A percentile compares a stretch with the other conserved stretches of the same genome.
Conservation (phyloP, 2,888 invertebrate species). For the Perizoma affinitatum region DNA sequence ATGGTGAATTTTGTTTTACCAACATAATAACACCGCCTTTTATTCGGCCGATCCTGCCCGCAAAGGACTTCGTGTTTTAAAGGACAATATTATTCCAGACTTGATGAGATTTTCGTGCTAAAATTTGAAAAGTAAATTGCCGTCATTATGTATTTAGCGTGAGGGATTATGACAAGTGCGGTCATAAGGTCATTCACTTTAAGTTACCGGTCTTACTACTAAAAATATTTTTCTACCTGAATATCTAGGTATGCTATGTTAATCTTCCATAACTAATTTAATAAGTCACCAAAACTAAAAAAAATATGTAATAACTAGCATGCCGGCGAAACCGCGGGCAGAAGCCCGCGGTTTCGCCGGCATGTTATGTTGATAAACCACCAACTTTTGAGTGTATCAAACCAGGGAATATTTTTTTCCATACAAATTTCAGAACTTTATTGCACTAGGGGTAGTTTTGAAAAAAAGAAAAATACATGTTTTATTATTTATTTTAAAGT, state of each 20-base stretch:
- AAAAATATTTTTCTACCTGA: conserved; percentile 6
- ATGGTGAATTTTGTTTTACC: conserved; percentile 84
- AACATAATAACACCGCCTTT: conserved; percentile 83
- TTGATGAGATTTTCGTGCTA: conserved; percentile 83
- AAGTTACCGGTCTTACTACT: conserved; percentile 23
- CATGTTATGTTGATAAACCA: too few relatives aligned
- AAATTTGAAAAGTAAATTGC: conserved; percentile 79
- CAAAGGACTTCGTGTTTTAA: conserved; percentile 77
- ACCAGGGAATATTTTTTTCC: too few relatives aligned
- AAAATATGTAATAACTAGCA: too few relatives aligned
- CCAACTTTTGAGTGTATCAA: too few relatives aligned
- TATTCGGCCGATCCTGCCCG: conserved; percentile 74
- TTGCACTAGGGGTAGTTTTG: too few relatives aligned
- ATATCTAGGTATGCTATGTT: not conserved
- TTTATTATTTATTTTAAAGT: too few relatives aligned
- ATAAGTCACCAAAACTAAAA: too few relatives aligned
- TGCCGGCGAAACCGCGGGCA: too few relatives aligned
- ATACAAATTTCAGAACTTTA: too few relatives aligned
- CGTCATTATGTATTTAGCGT: conserved; percentile 77
- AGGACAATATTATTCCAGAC: conserved; percentile 79
- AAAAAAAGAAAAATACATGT: too few relatives aligned
- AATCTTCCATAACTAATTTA: too few relatives aligned
- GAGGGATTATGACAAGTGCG: conserved; percentile 70
- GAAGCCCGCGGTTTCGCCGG: too few relatives aligned
- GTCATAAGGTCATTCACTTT: conserved; percentile 63